Conservation (phyloP, 2,888 invertebrate species). For the Apotomis capreana region DNA sequence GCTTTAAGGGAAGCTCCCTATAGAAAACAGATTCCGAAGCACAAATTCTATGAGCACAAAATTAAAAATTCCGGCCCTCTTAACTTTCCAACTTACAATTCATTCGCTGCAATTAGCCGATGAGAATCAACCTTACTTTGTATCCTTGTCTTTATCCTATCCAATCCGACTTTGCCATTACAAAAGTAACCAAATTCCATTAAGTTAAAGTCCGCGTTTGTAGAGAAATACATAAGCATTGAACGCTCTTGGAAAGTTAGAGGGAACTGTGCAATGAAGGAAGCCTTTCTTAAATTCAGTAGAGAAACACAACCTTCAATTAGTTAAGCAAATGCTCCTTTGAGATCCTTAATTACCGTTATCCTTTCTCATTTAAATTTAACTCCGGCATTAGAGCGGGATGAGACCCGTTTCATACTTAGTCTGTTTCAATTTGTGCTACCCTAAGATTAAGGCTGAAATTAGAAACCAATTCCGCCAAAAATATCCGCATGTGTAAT, state of each 20-base stretch:
- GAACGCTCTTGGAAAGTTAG: neutral
- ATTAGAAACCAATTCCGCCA: no score
- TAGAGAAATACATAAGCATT: neutral
- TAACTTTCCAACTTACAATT: conserved; percentile 29
- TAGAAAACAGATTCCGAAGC: conserved; percentile 27
- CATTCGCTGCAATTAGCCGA: conserved; percentile 37
- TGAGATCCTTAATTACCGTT: conserved; percentile 65
- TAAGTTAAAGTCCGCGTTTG: neutral
- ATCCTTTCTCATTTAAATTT: conserved; percentile 64
- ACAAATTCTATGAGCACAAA: conserved; percentile 28
- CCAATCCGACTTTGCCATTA: no score
- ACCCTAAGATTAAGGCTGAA: neutral
- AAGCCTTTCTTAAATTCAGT: conserved; percentile 54
- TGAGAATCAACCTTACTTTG: conserved; percentile 29
- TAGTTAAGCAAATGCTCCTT: conserved; percentile 64
- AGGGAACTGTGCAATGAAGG: conserved; percentile 7
- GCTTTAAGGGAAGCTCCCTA: conserved; percentile 1
- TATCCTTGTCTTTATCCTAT: neutral
- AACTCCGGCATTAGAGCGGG: conserved; percentile 45
- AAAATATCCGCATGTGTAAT: no score
- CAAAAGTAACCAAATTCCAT: neutral
- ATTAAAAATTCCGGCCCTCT: conserved; percentile 36
- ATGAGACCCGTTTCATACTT: conserved; percentile 24
- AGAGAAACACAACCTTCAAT: conserved; percentile 65
- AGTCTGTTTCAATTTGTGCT: conserved; percentile 18